Conservation (phyloP, 2,888 invertebrate genomes). For the Aporophyla lueneburgensis region DNA sequence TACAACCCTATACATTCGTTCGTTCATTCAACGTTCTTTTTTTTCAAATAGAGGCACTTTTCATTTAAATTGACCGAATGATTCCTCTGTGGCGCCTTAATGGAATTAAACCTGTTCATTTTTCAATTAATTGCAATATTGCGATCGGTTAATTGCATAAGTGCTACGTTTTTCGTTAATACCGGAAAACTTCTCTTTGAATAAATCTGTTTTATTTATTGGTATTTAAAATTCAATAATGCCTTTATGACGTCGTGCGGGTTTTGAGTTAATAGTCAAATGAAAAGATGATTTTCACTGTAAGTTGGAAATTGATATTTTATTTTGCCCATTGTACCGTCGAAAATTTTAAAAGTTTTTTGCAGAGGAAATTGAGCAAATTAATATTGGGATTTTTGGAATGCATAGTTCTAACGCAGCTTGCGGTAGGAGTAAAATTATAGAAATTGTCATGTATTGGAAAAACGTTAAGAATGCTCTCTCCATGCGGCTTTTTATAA, state of each 20-base stretch:
- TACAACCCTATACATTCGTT: constrained; percentile 10
- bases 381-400: neutral
- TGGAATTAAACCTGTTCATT: constrained; percentile 50
- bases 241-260: neutral
- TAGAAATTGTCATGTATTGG: no score
- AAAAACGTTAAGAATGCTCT: no score
- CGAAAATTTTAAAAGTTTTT: neutral
- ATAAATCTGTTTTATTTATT: constrained; percentile 6
- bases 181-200: neutral
- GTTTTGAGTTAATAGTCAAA: neutral
- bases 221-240: constrained; percentile 14
- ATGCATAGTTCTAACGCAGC: no score
- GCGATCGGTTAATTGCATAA: constrained; percentile 29
- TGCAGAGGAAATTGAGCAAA: neutral
- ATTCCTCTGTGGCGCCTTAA: constrained; percentile 34
- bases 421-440: no score
- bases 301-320: neutral
- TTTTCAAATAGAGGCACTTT: neutral
- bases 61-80: constrained; percentile 21
- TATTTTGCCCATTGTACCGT: neutral
- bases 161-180: constrained; percentile 12
- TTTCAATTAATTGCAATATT: constrained; percentile 53
- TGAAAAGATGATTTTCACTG: neutral
- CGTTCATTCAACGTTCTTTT: constrained; percentile 12
- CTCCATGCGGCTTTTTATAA: no score